Evolutionary conservation across 2,113 vertebrate species (phyloP).

Genomic region (Halcyon senegalensis): DNA sequence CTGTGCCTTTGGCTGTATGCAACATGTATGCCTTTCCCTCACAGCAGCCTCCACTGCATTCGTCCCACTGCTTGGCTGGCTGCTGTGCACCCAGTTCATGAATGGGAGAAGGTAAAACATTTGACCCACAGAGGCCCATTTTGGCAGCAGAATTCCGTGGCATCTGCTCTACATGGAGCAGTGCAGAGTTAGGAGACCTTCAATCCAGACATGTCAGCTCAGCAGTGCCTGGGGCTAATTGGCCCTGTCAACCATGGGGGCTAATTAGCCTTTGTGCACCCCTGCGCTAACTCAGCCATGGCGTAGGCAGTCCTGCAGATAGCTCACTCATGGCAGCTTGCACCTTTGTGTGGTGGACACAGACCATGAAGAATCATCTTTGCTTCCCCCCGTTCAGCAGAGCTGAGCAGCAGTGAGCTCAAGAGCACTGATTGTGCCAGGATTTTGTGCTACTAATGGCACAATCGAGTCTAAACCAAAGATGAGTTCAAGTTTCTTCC

Average conservation of each 20-base stretch:
- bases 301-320: not conserved
- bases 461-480: not conserved
- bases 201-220: not conserved
- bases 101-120: not conserved
- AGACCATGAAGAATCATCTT: not conserved
- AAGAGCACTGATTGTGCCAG: not conserved
- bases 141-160: not conserved
- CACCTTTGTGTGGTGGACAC: not conserved
- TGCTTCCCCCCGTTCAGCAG: not conserved
- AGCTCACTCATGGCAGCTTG: not conserved
- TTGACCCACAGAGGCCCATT: not conserved
- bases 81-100: not conserved
- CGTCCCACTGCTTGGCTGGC: not conserved
- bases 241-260: rapidly evolving
- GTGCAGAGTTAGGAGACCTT: not conserved
- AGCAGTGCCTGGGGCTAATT: not conserved
- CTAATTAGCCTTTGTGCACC: not conserved
- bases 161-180: rapidly evolving
- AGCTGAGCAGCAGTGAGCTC: not conserved
- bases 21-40: not conserved
- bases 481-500: not conserved
- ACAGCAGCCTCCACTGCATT: rapidly evolving
- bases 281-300: rapidly evolving
- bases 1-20: not conserved
- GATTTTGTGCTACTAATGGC: not conserved